phyloP scores from a whole-genome alignment of 1,140 invertebrate genomes.

The Conus betulinus region DNA sequence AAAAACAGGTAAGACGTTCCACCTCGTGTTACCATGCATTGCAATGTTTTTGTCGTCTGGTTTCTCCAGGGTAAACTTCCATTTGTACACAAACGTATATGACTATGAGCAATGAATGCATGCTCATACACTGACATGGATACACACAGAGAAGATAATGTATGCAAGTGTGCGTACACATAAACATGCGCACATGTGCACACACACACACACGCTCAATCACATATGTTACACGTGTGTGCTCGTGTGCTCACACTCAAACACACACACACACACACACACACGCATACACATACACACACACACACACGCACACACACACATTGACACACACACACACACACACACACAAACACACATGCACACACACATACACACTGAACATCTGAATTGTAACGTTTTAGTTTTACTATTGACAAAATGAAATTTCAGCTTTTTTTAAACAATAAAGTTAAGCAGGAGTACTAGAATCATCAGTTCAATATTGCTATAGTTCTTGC shows the following conservation, averaged over 20 bases:
- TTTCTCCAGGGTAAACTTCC: conserved; percentile 22
- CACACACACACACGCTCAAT: too few relatives aligned
- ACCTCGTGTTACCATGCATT: conserved; percentile 8
- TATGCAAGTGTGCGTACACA: too few relatives aligned
- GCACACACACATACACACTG: neutral
- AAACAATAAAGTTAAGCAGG: too few relatives aligned
- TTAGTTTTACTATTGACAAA: too few relatives aligned
- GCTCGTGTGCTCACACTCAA: neutral
- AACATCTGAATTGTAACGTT: too few relatives aligned
- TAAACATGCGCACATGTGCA: too few relatives aligned
- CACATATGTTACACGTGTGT: too few relatives aligned
- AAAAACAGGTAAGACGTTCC: conserved; percentile 25
- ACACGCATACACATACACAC: too few relatives aligned
- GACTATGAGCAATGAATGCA: neutral
- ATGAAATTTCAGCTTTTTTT: too few relatives aligned
- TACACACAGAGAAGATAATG: neutral
- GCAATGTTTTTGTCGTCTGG: neutral
- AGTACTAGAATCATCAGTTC: too few relatives aligned
- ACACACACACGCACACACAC: neutral
- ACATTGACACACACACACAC: neutral
- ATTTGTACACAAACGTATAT: conserved; percentile 6
- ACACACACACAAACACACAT: neutral
- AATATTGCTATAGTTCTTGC: too few relatives aligned
- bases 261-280: neutral
- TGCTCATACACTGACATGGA: too few relatives aligned